Evolutionary conservation across 1,140 invertebrate species (phyloP).

Genomic region (Dysdera silvatica): DNA sequence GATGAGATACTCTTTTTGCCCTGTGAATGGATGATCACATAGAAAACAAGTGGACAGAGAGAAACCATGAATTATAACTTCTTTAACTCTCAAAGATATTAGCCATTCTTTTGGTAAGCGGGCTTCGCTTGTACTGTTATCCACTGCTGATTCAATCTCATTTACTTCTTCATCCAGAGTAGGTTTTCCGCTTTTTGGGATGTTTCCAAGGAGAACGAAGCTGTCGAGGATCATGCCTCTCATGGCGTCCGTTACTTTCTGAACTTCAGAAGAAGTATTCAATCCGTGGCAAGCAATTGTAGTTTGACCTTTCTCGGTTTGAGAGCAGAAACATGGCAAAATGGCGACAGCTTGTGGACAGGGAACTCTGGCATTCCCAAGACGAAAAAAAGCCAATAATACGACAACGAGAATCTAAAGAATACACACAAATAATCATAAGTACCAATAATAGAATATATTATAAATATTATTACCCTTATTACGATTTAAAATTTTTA

Average conservation of each 20-base stretch:
- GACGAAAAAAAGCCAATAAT: too few species aligned
- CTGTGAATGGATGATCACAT: background rate
- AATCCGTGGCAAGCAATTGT: too few species aligned
- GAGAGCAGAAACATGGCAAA: too few species aligned
- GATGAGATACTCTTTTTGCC: conserved; percentile 1
- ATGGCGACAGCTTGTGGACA: too few species aligned
- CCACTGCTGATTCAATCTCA: background rate
- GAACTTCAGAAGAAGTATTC: too few species aligned
- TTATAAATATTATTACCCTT: too few species aligned
- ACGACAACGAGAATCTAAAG: too few species aligned
- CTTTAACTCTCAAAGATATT: background rate
- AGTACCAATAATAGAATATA: too few species aligned
- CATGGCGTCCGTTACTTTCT: conserved; percentile 4
- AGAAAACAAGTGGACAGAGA: conserved; percentile 5
- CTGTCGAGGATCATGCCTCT: conserved; percentile 3
- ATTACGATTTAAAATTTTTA: too few species aligned
- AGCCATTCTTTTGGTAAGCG: conserved; percentile 14
- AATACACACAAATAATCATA: too few species aligned
- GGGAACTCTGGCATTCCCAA: too few species aligned
- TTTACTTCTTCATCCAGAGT: background rate
- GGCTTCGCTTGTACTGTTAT: background rate
- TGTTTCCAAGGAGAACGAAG: background rate
- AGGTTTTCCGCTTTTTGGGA: background rate
- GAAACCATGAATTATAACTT: conserved; percentile 2
- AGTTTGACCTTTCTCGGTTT: too few species aligned